Evolutionary conservation across 1,140 invertebrate genomes (phyloP).

Genomic region (Trachymyrmex cornetzi): DNA sequence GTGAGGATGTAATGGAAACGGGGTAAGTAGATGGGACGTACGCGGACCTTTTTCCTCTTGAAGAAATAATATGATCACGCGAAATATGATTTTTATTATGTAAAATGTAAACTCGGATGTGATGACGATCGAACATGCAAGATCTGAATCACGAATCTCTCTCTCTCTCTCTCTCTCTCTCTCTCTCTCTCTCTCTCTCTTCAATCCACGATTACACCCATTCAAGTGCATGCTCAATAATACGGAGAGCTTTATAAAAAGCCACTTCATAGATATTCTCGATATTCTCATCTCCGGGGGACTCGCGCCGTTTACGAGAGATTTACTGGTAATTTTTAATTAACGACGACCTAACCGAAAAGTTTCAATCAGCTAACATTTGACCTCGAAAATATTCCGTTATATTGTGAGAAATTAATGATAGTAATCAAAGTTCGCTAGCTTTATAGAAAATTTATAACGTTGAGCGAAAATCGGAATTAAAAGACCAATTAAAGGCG

Average conservation of each 20-base stretch:
- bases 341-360: neutral
- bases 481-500: neutral
- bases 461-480: neutral
- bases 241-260: slow-evolving; percentile 47
- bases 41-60: neutral
- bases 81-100: slow-evolving; percentile 40
- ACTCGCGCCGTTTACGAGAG: neutral
- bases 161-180: slow-evolving; percentile 33
- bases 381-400: neutral
- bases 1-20: neutral
- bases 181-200: neutral
- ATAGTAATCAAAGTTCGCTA: neutral
- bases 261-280: slow-evolving; percentile 15
- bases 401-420: neutral
- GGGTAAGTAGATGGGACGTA: neutral
- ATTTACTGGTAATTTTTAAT: slow-evolving; percentile 32
- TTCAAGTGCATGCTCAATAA: slow-evolving; percentile 45
- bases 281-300: slow-evolving; percentile 8
- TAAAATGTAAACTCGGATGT: slow-evolving; percentile 40
- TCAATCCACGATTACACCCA: slow-evolving; percentile 23
- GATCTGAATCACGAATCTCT: slow-evolving; percentile 42
- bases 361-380: neutral
- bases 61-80: neutral
- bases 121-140: slow-evolving; percentile 8
- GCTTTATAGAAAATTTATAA: neutral